Evolutionary conservation across 2,113 vertebrate species (phyloP), one percentile per base, ranked within the genome.

Genomic region (Pachyramphus minor): DNA sequence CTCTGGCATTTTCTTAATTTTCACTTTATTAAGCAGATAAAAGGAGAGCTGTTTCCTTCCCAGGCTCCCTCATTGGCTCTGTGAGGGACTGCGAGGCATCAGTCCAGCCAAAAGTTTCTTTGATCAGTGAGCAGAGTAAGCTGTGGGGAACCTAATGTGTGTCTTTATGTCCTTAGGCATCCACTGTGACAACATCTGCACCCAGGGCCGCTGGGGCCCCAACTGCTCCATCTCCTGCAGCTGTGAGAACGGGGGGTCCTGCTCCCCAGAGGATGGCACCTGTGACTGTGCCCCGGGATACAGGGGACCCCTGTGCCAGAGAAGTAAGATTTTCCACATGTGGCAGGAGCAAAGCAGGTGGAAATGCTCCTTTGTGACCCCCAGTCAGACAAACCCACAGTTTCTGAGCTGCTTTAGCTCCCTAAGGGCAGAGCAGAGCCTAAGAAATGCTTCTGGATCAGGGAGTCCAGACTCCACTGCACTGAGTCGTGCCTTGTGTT

Each of bases 191-290:
- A 99, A 98, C 49, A 97, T 98, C 4, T 99, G 99, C 86, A 97
- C 95, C 13, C 99, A 99, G 44, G 99, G 99, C 66, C 99, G 98
- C 97, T 99, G 99, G 99, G 99, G 99, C 47, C 98, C 99, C 77
- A 99, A 99, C 98, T 99, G 99, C 97, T 99, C 99, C 11, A 97
- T 99, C 97, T 98, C 99, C 96, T 99, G 99, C 90, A 99, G 98
- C 97, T 99, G 99, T 42, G 99, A 99, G 97, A 99, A 99, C 0
- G 99, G 99, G 5, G 99, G 99, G 3, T 99, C 99, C 91, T 99
- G 99, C 96, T 99, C 99, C 44, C 99, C 99, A 1, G 98, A 99
- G 97, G 99, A 99, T 1, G 99, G 99, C 7, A 98, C 98, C 81
- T 99, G 99, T 64, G 98, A 99, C 87, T 99, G 99, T 25, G 98